Base-by-base conservation (phyloP, 2,888 invertebrate species). In the Lepidocyrtoides sp. region DNA sequence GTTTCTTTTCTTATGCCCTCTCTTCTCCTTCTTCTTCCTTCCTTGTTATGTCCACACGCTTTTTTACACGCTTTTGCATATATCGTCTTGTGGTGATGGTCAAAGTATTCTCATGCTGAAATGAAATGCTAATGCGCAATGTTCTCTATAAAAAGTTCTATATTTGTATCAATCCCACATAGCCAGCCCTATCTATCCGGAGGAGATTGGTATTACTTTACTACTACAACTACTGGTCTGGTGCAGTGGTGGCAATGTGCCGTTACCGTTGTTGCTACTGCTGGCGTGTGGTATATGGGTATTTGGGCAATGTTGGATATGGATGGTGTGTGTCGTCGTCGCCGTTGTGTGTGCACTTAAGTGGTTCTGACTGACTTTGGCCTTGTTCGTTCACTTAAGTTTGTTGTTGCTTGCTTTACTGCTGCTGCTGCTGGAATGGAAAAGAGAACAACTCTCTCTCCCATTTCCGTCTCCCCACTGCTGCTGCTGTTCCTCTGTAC, bases 361-460 rank as follows among this genome's bases (percentile, higher is more conserved):
- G 83, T 83, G 83, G 83, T 69, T 72, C 85, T 66, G 66, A 48
- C 48, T 54, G 54, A 84, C 69, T 84, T 84, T 84, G 66, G 84
- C 85, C 85, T 85, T 85, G 85, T 72, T 85, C 85, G 85, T 72
- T 85, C 85, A 85, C 44, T 82, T 60, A 7, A 79, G 84, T 84
- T 12, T 29, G 69, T 44, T 69, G 83, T 36, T 8, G 41, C 75
- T 5, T 14, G 10, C 20, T 12, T n/a, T n/a, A n/a, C n/a, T n/a
- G 41, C 75, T 5, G 17, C 17, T 17, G 54, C 69, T 12, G 23
- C 77, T 8, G 17, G 51, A 51, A 77, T 20, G 48, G 29, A 14
- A 26, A 26, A 48, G 20, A 51, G 44, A n/a, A 51, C 8, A 48
- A 60, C 60, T 60, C 26, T 54, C 17, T n/a, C 75, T 44, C 32